These are phyloP conservation scores for Tupaia chinensis DNA, from an alignment of 2,113 vertebrate genomes.

Conservation along the genomic window DNA sequence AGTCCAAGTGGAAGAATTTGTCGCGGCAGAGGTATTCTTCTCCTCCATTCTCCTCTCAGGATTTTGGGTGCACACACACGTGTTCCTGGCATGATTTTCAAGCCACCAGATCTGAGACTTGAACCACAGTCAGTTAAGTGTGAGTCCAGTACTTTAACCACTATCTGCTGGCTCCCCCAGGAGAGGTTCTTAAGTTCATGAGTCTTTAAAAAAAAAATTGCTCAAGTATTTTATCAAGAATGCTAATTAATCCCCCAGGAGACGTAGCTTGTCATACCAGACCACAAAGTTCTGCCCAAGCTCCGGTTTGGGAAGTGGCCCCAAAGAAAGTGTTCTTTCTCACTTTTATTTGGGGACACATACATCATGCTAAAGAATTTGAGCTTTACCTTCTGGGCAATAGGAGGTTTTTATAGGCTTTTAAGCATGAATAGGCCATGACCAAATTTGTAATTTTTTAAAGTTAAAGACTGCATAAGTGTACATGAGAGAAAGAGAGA, in stretches of 20 bases:
- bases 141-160: too few species aligned
- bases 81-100: too few species aligned
- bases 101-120: too few species aligned
- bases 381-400: background rate
- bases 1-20: slow-evolving; percentile 25
- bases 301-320: background rate
- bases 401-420: background rate
- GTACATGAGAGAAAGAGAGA: too few species aligned
- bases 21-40: background rate
- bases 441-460: background rate
- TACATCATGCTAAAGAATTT: slow-evolving; percentile 8
- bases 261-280: slow-evolving; percentile 1
- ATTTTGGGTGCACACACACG: too few species aligned
- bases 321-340: background rate
- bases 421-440: background rate
- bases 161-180: background rate
- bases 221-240: slow-evolving; percentile 24
- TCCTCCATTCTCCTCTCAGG: too few species aligned
- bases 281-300: background rate
- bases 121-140: too few species aligned
- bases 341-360: background rate
- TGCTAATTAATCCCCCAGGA: background rate
- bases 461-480: too few species aligned
- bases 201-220: slow-evolving; percentile 35
- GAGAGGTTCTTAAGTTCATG: background rate